phyloP scores from a whole-genome alignment of 2,888 invertebrate genomes.

The Cryptus viduatorius region DNA sequence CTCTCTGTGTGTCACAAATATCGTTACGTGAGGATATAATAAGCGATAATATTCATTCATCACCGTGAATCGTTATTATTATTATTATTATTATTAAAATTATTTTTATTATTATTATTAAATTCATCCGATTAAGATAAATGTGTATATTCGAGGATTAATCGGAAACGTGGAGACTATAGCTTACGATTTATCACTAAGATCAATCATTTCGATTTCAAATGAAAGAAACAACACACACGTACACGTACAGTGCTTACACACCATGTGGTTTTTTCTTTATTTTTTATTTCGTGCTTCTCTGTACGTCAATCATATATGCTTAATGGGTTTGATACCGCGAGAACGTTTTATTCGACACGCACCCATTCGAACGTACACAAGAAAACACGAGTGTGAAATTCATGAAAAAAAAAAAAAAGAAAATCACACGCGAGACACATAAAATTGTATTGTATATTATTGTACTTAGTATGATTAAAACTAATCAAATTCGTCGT shows the following conservation, averaged over 20 bases:
- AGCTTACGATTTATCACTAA: slow-evolving; percentile 49
- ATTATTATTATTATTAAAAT: slow-evolving; percentile 24
- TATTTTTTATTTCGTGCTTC: slow-evolving; percentile 11
- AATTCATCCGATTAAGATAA: slow-evolving; percentile 52
- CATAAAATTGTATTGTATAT: slow-evolving; percentile 35
- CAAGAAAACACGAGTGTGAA: slow-evolving; percentile 13
- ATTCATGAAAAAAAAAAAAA: slow-evolving; percentile 8
- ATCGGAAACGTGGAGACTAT: slow-evolving; percentile 51
- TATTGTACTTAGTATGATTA: slow-evolving; percentile 42
- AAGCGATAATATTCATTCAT: slow-evolving; percentile 57
- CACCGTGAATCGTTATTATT: slow-evolving; percentile 30
- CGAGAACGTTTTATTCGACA: slow-evolving; percentile 13
- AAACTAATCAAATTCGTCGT: slow-evolving; percentile 41
- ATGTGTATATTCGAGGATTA: slow-evolving; percentile 49
- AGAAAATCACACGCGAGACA: neutral
- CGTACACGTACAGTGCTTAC: slow-evolving; percentile 1
- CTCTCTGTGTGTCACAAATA: slow-evolving; percentile 65
- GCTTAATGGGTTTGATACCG: slow-evolving; percentile 35
- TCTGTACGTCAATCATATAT: slow-evolving; percentile 9
- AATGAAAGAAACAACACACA: slow-evolving; percentile 26
- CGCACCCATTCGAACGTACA: slow-evolving; percentile 21
- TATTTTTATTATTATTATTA: slow-evolving; percentile 38
- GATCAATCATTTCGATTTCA: slow-evolving; percentile 38
- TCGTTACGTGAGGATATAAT: slow-evolving; percentile 53
- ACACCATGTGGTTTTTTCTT: slow-evolving; percentile 5